Base-by-base conservation (phyloP, 2,113 vertebrate species). In the Brachirus orientalis region DNA sequence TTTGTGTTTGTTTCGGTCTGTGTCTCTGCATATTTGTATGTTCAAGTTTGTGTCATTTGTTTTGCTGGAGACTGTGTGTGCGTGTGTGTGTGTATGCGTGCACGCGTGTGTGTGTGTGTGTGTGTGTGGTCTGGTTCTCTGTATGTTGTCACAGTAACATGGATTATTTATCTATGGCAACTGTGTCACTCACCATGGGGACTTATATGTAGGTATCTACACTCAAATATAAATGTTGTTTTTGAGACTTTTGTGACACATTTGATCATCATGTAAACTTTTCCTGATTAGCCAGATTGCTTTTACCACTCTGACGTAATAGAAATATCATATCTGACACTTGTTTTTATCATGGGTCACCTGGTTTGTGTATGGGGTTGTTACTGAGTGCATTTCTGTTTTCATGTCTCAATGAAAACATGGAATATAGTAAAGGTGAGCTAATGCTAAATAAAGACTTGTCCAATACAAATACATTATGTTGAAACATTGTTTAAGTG, bases 151-250 rank as follows among this genome's bases (percentile, higher is more conserved):
- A 63, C 79, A 56, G 58, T 45, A 71, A 44, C 17, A 3, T 53
- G 48, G 82, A 88, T 89, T 88, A 89, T 90, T 89, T 88, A 76
- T 57, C 17, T 69, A 19, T n/a, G 66, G 63, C 69, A 28, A 48
- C 63, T 57, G 70, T 78, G 72, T 80, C 74, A 59, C 69, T 82
- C 77, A 73, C 45, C 51, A 13, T 33, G n/a, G 38, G 63, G 54
- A 61, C 19, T n/a, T n/a, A n/a, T n/a, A n/a, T n/a, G 19, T 54
- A 47, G 58, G 56, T 65, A 37, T 63, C 28, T 60, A 13, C 14
- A 43, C 14, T 43, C 12, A 10, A 13, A 43, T 13, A 43, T 13
- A 40, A 10, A 40, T 40, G 3, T 40, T 40, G 10, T 43, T 13
- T 43, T 14, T 43, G 40, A 43, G 10, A 43, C 10, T 43, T 28